Evolutionary conservation across 2,888 invertebrate species (phyloP).

Genomic region (Thecophora atra): DNA sequence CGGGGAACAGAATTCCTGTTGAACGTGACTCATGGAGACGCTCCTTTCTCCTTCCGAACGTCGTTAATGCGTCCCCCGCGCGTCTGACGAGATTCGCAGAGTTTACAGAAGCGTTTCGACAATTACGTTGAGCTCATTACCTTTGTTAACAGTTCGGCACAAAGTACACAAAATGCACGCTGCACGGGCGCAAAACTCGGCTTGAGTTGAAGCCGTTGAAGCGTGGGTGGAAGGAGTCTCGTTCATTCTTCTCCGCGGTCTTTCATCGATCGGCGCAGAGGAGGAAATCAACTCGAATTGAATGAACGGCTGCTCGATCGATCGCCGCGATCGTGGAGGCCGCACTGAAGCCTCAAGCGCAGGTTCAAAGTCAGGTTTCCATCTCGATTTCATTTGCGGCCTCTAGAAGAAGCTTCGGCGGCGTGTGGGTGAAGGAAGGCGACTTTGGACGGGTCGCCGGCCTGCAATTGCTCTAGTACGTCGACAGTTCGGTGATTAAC

Average conservation of each 20-base stretch:
- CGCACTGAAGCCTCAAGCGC: neutral
- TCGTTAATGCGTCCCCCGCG: too few relatives aligned
- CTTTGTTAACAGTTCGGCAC: slow-evolving; percentile 48
- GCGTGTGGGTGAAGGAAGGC: neutral
- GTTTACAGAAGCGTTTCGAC: slow-evolving; percentile 39
- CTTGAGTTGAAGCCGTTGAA: neutral
- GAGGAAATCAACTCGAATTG: slow-evolving; percentile 21
- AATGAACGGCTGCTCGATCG: slow-evolving; percentile 6
- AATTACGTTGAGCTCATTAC: slow-evolving; percentile 50
- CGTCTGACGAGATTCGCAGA: too few relatives aligned
- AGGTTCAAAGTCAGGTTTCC: too few relatives aligned
- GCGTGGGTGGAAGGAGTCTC: neutral
- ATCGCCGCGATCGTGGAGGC: slow-evolving; percentile 15
- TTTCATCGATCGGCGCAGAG: slow-evolving; percentile 15
- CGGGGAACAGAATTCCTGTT: too few relatives aligned
- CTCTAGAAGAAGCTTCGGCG: neutral
- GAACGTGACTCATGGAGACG: too few relatives aligned
- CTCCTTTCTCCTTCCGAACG: too few relatives aligned
- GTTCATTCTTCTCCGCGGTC: neutral
- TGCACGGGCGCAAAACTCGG: neutral
- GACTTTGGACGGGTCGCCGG: neutral
- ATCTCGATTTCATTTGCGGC: neutral
- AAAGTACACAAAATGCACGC: slow-evolving; percentile 42
- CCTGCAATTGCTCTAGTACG: neutral
- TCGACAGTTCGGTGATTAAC: slow-evolving; percentile 20